Conservation (phyloP, 1,140 invertebrate genomes). For the Trichonephila inaurata region DNA sequence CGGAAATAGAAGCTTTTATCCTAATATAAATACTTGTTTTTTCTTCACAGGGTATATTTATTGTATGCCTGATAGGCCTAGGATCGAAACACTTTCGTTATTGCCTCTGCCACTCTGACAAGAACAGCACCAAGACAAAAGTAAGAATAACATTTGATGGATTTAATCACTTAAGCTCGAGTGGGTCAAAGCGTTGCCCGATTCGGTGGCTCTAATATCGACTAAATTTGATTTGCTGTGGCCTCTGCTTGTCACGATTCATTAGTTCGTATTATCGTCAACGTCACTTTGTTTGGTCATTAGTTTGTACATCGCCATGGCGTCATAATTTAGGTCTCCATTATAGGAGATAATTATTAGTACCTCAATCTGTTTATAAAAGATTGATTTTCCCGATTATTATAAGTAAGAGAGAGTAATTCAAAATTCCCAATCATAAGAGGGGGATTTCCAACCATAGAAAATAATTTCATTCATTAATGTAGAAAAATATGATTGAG, state of each 20-base stretch:
- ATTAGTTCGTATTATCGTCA: neutral
- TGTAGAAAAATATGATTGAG: too few relatives aligned
- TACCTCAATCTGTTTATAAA: too few relatives aligned
- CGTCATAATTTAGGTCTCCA: too few relatives aligned
- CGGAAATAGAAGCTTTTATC: too few relatives aligned
- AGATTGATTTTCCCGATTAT: too few relatives aligned
- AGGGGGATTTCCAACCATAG: too few relatives aligned
- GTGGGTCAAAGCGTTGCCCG: neutral
- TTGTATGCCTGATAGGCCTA: slow-evolving; percentile 64
- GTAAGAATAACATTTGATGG: slow-evolving; percentile 35
- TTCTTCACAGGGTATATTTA: slow-evolving; percentile 69
- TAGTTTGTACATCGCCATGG: too few relatives aligned
- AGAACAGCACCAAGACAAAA: slow-evolving; percentile 48
- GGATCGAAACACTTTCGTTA: slow-evolving; percentile 72
- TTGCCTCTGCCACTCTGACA: slow-evolving; percentile 59
- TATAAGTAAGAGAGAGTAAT: too few relatives aligned
- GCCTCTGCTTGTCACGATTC: neutral
- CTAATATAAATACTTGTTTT: neutral
- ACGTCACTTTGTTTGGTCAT: too few relatives aligned
- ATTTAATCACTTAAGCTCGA: neutral
- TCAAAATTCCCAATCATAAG: too few relatives aligned
- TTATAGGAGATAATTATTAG: too few relatives aligned
- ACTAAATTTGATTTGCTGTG: neutral
- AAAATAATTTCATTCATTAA: too few relatives aligned
- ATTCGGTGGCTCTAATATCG: neutral